These are phyloP conservation scores for Cololabis saira DNA, from an alignment of 2,113 vertebrate genomes.

Conservation along the genomic window DNA sequence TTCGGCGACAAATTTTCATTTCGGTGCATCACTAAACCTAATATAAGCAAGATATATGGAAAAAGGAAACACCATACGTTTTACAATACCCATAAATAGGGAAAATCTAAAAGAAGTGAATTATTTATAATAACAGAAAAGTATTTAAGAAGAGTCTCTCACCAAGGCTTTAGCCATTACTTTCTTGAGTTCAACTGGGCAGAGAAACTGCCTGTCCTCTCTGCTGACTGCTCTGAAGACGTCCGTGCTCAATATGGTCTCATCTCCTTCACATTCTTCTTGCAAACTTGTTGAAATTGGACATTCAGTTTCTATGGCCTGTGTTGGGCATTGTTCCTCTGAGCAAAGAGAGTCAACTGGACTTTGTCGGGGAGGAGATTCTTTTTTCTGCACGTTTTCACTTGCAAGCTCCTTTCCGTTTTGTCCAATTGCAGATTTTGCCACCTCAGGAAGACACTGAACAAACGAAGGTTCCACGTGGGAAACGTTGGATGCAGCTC, in stretches of 20 bases:
- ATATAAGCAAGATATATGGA: no score
- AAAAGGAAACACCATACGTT: no score
- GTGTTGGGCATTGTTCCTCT: conserved; percentile 24
- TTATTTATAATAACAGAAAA: background rate
- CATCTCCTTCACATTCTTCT: conserved; percentile 33
- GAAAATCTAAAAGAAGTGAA: no score
- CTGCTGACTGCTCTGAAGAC: conserved; percentile 29
- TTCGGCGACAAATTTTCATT: no score
- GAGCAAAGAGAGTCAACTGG: conserved; percentile 26
- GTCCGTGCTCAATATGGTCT: conserved; percentile 25
- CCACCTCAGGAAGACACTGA: conserved; percentile 1
- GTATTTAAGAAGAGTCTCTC: conserved; percentile 19
- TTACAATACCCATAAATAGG: no score
- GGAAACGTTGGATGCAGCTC: background rate
- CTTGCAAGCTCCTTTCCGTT: conserved; percentile 8
- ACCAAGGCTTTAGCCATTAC: conserved; percentile 63
- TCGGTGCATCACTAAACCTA: no score
- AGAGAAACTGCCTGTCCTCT: conserved; percentile 65
- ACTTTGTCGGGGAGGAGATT: conserved; percentile 10
- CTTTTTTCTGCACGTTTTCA: background rate
- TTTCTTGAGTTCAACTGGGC: conserved; percentile 58
- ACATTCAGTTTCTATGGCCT: conserved; percentile 25
- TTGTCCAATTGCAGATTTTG: background rate
- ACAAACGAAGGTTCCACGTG: background rate
- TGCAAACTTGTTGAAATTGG: conserved; percentile 41